Percentiles rank a stretch among this genome's conserved stretches.
phyloP scores from a whole-genome alignment of 1,140 invertebrate genomes.

The Dryas iulia region DNA sequence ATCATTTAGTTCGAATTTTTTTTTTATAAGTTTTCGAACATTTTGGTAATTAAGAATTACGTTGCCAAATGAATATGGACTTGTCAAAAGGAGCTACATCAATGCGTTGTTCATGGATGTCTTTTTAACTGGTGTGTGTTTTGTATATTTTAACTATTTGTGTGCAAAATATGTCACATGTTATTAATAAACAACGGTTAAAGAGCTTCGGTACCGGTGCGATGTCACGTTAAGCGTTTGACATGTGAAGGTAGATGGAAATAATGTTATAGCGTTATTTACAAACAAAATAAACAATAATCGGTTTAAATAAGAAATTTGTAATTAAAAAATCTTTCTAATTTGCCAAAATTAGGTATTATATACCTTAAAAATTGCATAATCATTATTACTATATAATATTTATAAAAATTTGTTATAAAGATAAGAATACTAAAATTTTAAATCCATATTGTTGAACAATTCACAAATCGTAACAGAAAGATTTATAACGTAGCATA shows the following conservation, averaged over 20 bases:
- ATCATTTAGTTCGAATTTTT: constrained; percentile 38
- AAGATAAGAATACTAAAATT: background rate
- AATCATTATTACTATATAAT: no score
- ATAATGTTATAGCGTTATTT: constrained; percentile 23
- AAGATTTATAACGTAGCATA: constrained; percentile 4
- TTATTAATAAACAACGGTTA: constrained; percentile 24
- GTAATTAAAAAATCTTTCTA: background rate
- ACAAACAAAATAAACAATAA: constrained; percentile 11
- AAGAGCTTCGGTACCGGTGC: constrained; percentile 10
- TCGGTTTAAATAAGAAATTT: background rate
- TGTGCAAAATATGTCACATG: constrained; percentile 12
- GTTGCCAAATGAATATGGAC: constrained; percentile 74
- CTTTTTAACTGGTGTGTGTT: constrained; percentile 77
- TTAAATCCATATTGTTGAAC: background rate
- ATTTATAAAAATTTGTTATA: no score
- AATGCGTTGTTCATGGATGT: constrained; percentile 80
- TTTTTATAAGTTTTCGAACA: constrained; percentile 33
- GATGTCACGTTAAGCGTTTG: constrained; percentile 16
- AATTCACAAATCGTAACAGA: background rate
- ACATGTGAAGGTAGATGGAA: constrained; percentile 37
- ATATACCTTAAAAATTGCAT: no score
- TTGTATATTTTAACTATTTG: constrained; percentile 24
- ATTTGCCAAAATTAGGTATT: no score
- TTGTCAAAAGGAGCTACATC: constrained; percentile 70
- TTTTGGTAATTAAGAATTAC: constrained; percentile 46